Evolutionary conservation across 2,888 invertebrate species (phyloP).

Genomic region (Thereva unica): DNA sequence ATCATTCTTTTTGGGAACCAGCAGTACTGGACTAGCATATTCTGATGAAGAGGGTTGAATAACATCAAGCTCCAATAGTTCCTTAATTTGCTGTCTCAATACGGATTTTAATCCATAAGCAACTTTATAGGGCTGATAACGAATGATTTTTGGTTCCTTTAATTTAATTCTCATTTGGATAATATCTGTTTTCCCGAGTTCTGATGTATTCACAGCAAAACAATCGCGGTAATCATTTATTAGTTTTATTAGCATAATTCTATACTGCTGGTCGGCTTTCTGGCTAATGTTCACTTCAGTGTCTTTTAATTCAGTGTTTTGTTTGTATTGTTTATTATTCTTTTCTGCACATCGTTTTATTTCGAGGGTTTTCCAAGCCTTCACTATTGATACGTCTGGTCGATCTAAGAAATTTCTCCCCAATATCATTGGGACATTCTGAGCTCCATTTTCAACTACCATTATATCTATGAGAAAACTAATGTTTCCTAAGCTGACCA

Average conservation of each 20-base stretch:
- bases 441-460: background rate
- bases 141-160: constrained; percentile 5
- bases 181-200: background rate
- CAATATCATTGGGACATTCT: no score
- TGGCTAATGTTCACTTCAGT: no score
- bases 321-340: no score
- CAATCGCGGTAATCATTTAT: background rate
- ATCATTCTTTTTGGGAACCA: constrained; percentile 42
- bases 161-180: constrained; percentile 7
- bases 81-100: background rate
- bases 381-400: no score
- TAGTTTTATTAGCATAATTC: background rate
- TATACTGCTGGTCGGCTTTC: no score
- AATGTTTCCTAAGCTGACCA: background rate
- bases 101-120: background rate
- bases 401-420: no score
- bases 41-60: constrained; percentile 47
- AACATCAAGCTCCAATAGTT: constrained; percentile 44
- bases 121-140: constrained; percentile 18
- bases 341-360: no score
- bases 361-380: no score
- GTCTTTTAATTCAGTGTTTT: no score
- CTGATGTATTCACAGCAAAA: background rate
- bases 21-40: constrained; percentile 49
- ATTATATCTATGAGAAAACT: background rate